phyloP scores from a whole-genome alignment of 2,797 vertebrate species.

The Arctocebus calabarensis region DNA sequence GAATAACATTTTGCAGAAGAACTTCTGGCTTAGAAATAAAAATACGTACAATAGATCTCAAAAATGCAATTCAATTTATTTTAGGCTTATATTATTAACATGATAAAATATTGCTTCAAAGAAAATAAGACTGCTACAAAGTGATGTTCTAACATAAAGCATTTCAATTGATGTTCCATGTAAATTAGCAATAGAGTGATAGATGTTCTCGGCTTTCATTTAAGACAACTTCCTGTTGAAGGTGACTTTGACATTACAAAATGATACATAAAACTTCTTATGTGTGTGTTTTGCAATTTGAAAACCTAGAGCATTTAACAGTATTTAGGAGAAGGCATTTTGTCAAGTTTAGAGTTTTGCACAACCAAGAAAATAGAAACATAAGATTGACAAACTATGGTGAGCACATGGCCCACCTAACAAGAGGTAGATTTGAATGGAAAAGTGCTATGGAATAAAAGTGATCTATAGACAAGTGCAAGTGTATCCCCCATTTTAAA shows the following conservation, averaged over 20 bases:
- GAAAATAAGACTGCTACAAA: background rate
- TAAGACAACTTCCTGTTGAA: conserved; percentile 12
- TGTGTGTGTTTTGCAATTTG: background rate
- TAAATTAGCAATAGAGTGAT: background rate
- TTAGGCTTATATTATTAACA: background rate
- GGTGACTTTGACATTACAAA: conserved; percentile 39
- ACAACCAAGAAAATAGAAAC: background rate
- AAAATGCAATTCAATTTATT: background rate
- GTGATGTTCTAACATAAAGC: background rate
- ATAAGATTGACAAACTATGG: background rate
- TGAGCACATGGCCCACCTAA: background rate
- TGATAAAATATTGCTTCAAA: background rate
- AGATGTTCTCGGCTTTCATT: background rate
- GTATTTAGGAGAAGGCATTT: background rate
- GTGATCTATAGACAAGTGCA: too few relatives aligned
- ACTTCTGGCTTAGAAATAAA: background rate
- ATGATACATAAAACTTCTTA: background rate
- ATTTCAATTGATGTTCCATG: background rate
- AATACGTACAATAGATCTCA: background rate
- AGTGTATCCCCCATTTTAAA: background rate
- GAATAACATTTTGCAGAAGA: background rate
- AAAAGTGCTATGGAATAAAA: too few relatives aligned
- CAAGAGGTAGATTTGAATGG: too few relatives aligned
- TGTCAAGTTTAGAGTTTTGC: background rate
- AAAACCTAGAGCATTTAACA: background rate